These are phyloP conservation scores for Etheostoma perlongum DNA, from an alignment of 2,797 vertebrate genomes.

Conservation along the genomic window DNA sequence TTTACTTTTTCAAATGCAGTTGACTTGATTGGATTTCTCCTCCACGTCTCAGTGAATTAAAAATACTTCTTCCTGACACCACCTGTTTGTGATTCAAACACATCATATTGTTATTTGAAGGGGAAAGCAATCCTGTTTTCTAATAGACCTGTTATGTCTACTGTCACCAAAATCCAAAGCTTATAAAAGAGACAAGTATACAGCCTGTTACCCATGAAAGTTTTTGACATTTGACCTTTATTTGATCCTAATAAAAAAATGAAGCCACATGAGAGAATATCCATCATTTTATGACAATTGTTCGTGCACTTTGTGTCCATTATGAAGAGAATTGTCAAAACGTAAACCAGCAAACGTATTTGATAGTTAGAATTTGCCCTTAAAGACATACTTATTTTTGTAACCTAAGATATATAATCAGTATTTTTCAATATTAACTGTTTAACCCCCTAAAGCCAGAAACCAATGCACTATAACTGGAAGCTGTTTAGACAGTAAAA, in stretches of 20 bases:
- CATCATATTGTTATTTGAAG: not conserved
- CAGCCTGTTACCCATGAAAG: constrained; percentile 2
- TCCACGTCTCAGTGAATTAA: not conserved
- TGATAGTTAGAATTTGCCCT: not conserved
- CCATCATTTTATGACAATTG: not conserved
- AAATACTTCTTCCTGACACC: constrained; percentile 9
- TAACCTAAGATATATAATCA: not conserved
- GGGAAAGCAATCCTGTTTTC: not conserved
- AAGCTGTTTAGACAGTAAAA: not conserved
- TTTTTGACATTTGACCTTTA: constrained; percentile 22
- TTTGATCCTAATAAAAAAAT: constrained; percentile 14
- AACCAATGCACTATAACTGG: not conserved
- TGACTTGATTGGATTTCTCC: constrained; percentile 10
- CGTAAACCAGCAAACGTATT: not conserved
- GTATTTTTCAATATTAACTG: constrained; percentile 4
- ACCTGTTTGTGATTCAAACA: constrained; percentile 10
- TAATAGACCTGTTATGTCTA: not conserved
- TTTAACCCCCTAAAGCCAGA: constrained; percentile 1
- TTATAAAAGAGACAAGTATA: not conserved
- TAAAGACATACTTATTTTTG: not conserved
- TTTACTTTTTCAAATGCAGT: not conserved
- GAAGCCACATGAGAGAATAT: not conserved
- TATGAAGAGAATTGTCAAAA: not conserved
- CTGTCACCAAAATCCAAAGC: constrained; percentile 6
- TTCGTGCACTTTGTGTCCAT: not conserved